Conservation (phyloP, 1,140 invertebrate genomes). For the Drosophila obscura region DNA sequence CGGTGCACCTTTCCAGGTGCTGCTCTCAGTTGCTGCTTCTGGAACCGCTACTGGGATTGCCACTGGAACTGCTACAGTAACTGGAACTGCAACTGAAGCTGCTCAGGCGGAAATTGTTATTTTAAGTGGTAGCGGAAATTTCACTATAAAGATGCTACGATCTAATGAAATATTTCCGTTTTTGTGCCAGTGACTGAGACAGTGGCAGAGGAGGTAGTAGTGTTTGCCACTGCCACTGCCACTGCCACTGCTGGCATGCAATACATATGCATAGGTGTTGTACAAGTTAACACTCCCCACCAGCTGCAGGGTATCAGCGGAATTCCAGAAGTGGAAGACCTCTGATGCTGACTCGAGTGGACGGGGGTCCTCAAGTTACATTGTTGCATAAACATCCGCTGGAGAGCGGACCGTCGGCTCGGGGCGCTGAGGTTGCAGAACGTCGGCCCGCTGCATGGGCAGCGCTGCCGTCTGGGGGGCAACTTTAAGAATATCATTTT, state of each 20-base stretch:
- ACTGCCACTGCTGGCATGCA: background rate
- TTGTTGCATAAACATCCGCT: too few species aligned
- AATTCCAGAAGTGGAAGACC: too few species aligned
- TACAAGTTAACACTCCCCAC: too few species aligned
- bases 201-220: background rate
- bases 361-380: too few species aligned
- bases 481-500: too few species aligned
- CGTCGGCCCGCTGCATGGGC: too few species aligned
- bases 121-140: slow-evolving; percentile 79
- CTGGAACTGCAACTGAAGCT: slow-evolving; percentile 46
- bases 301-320: too few species aligned
- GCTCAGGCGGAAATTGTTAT: slow-evolving; percentile 74
- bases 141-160: slow-evolving; percentile 68
- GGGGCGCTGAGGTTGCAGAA: too few species aligned
- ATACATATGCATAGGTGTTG: background rate
- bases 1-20: slow-evolving; percentile 47
- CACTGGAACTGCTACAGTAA: background rate
- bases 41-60: slow-evolving; percentile 3
- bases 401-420: too few species aligned
- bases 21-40: slow-evolving; percentile 3
- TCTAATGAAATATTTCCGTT: slow-evolving; percentile 79
- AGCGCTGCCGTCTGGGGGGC: too few species aligned
- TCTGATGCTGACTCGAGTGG: too few species aligned
- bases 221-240: background rate
- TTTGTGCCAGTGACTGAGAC: background rate